Conservation (phyloP, 2,888 invertebrate genomes). For the Trilocha varians region DNA sequence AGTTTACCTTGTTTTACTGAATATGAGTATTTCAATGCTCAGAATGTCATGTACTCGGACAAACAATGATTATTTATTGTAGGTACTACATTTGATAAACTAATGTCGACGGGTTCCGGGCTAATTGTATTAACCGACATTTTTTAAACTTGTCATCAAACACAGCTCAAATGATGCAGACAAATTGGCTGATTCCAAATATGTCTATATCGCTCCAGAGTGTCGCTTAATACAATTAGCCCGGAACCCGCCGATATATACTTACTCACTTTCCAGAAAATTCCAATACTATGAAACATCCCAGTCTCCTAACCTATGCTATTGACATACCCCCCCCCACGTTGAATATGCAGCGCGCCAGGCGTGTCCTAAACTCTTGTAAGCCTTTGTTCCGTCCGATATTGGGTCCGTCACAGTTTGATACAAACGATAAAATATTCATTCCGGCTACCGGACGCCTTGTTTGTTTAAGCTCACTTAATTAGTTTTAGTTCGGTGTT, state of each 20-base stretch:
- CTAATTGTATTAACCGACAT: too few species aligned
- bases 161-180: too few species aligned
- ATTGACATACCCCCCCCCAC: constrained; percentile 26
- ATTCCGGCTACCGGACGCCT: constrained; percentile 28
- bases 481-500: constrained; percentile 14
- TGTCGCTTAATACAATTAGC: too few species aligned
- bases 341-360: constrained; percentile 66
- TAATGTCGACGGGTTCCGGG: too few species aligned
- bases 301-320: constrained; percentile 12
- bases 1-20: too few species aligned
- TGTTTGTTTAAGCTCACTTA: constrained; percentile 12
- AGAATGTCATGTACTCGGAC: too few species aligned
- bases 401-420: constrained; percentile 60
- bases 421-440: constrained; percentile 41
- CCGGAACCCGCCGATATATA: too few species aligned
- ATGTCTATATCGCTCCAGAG: too few species aligned
- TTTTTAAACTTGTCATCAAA: too few species aligned
- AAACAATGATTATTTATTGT: not conserved
- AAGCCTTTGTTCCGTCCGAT: constrained; percentile 66
- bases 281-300: not conserved
- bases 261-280: not conserved
- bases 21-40: too few species aligned
- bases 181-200: too few species aligned
- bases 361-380: constrained; percentile 69
- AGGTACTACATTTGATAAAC: not conserved